Evolutionary conservation across 2,797 vertebrate genomes (phyloP), one percentile per base, ranked within the genome.

Genomic region (Siniperca obscura): DNA sequence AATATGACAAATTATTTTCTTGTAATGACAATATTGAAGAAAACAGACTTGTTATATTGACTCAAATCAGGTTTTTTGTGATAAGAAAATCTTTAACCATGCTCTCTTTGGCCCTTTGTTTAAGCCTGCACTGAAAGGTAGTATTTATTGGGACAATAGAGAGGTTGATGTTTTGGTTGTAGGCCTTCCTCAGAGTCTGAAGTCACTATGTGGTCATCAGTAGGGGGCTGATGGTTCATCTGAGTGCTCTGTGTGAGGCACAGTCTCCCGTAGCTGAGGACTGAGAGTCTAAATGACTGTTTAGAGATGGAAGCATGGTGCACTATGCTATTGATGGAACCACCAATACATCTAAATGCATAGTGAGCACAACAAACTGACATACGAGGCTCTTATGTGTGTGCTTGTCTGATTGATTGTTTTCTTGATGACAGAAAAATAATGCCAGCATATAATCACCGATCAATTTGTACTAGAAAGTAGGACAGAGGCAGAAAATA

Each of bases 221-320:
- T 48, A 34, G 84, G 87, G 76, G 74, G 81, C 53, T 79, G 84
- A 88, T 86, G 76, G 74, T 87, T 76, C 30, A 70, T 84, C 71
- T 61, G 68, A 88, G 76, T 10, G 78, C 86, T 66, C 85, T 46
- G 76, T 73, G 66, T 86, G 88, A 66, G 67, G 50, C 70, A 11
- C 5, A 60, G 75, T 74, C 78, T 81, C 70, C 86, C 19, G 14
- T 53, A 36, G 76, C 67, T 70, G 44, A 60, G 55, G 60, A 64
- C 83, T 70, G 68, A 60, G 48, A 27, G 46, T 64, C 81, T 90
- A 85, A 93, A 87, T 90, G 82, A 90, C 62, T 86, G 86, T 90
- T 92, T 90, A 72, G 78, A 78, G 80, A 48, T 80, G 82, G 77
- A 84, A 55, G 76, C 91, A 84, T 74, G 80, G 50, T 8, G 36